Evolutionary conservation across 2,113 vertebrate species (phyloP).

Genomic region (Chiloscyllium plagiosum): DNA sequence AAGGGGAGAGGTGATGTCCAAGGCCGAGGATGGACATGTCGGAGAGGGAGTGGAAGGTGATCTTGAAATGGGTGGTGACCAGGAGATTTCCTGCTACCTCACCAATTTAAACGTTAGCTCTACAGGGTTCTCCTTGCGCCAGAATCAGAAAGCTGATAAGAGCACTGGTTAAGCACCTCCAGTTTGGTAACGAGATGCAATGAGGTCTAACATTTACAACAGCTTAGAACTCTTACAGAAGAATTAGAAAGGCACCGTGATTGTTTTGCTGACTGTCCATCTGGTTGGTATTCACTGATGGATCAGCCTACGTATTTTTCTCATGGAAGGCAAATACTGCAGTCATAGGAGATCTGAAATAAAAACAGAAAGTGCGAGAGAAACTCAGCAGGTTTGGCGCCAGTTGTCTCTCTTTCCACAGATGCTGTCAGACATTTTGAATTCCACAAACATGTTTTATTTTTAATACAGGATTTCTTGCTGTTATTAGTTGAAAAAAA

Average conservation of each 20-base stretch:
- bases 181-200: not conserved
- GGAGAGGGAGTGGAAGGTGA: too few species aligned
- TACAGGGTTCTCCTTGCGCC: not conserved
- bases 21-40: too few species aligned
- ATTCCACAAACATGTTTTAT: too few species aligned
- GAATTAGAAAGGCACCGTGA: not conserved
- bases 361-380: too few species aligned
- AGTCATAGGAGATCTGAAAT: too few species aligned
- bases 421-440: too few species aligned
- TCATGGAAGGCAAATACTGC: too few species aligned
- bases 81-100: not conserved
- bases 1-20: too few species aligned
- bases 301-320: too few species aligned
- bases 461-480: not conserved
- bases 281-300: not conserved
- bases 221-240: not conserved
- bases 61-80: too few species aligned
- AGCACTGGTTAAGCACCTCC: not conserved
- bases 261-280: not conserved
- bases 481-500: conserved; percentile 52
- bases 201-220: not conserved
- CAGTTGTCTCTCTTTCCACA: too few species aligned
- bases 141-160: not conserved
- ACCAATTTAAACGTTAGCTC: not conserved
- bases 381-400: too few species aligned